Conservation (phyloP, 2,113 vertebrate species). For the Chinchilla lanigera region DNA sequence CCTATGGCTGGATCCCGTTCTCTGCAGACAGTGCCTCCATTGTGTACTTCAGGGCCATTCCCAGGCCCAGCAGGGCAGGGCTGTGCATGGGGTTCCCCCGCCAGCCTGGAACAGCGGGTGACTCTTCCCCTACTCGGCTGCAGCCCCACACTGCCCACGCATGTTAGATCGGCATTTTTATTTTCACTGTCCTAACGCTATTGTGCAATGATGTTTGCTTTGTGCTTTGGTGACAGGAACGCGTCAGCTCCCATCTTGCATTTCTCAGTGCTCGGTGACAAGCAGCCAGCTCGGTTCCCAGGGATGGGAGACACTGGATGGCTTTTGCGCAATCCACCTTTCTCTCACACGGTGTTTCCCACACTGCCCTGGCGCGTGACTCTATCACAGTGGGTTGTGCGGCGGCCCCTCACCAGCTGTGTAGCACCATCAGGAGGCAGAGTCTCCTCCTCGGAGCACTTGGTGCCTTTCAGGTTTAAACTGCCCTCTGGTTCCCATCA, state of each 20-base stretch:
- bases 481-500: neutral
- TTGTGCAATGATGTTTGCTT: constrained; percentile 28
- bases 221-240: neutral
- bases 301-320: neutral
- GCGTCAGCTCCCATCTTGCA: neutral
- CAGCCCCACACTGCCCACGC: neutral
- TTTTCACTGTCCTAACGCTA: neutral
- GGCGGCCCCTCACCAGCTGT: neutral
- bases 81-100: neutral
- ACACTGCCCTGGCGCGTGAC: neutral
- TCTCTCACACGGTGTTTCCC: neutral
- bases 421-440: neutral
- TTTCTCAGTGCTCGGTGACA: constrained; percentile 24
- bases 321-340: neutral
- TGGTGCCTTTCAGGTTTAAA: neutral
- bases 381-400: rapidly evolving
- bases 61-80: neutral
- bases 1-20: neutral
- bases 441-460: neutral
- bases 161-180: neutral
- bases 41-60: constrained; percentile 35
- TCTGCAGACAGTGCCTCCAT: neutral
- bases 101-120: neutral
- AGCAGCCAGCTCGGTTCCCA: constrained; percentile 31
- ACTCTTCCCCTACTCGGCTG: neutral